A percentile compares a stretch with the other conserved stretches of the same genome.
These are phyloP conservation scores for Hippolais icterina DNA, from an alignment of 2,113 vertebrate genomes.

Conservation along the genomic window DNA sequence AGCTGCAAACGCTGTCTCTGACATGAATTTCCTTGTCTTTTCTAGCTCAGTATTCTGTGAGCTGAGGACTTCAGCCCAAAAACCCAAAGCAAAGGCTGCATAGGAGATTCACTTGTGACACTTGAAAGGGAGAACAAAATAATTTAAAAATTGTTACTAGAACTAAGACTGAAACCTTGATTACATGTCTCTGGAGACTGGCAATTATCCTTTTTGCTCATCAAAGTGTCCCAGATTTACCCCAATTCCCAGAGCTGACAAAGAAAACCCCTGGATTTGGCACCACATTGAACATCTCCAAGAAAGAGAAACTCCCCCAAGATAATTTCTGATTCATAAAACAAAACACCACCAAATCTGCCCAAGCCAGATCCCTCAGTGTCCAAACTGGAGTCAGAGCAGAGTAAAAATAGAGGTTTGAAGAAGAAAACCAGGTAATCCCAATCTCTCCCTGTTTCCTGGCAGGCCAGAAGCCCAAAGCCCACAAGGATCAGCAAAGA, in stretches of 20 bases:
- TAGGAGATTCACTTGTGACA: not conserved
- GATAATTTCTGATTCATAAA: not conserved
- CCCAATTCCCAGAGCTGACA: not conserved
- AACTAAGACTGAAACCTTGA: not conserved
- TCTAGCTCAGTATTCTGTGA: not conserved
- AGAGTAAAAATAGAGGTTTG: not conserved
- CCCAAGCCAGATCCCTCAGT: not conserved
- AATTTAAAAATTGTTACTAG: not conserved
- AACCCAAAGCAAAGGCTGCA: not conserved
- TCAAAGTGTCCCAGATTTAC: not conserved
- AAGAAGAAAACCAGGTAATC: not conserved
- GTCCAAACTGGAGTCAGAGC: not conserved
- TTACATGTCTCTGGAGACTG: not conserved
- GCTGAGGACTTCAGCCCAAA: not conserved
- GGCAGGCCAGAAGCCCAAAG: not conserved
- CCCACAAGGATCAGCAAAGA: not conserved
- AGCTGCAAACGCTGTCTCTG: not conserved
- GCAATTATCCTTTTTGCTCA: not conserved
- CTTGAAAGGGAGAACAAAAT: not conserved
- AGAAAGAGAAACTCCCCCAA: not conserved
- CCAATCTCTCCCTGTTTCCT: not conserved
- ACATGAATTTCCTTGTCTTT: rapidly evolving
- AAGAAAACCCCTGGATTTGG: not conserved
- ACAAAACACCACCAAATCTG: not conserved
- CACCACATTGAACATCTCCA: not conserved